These are phyloP conservation scores for Psittacula cyanocephala DNA, from an alignment of 2,113 vertebrate species.

Conservation along the genomic window DNA sequence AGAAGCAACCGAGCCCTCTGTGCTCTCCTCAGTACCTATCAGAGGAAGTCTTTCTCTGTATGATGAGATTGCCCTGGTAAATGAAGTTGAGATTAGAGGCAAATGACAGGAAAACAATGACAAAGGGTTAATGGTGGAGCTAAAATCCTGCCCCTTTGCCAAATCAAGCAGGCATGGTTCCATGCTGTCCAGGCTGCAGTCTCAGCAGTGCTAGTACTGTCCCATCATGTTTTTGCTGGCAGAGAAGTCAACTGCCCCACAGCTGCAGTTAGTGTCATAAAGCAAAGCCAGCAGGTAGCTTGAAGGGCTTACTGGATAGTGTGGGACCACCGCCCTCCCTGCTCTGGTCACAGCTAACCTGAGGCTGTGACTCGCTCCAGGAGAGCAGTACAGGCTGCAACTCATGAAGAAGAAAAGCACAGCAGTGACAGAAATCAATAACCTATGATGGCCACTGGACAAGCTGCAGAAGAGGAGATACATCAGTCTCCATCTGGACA, in stretches of 20 bases:
- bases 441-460: neutral
- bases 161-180: neutral
- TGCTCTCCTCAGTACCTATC: neutral
- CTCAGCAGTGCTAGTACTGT: neutral
- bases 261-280: neutral
- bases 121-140: neutral
- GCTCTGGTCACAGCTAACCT: neutral
- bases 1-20: neutral
- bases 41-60: neutral
- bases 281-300: neutral
- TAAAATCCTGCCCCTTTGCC: neutral
- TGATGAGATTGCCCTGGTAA: neutral
- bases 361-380: neutral
- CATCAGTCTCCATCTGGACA: neutral
- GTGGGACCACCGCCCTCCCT: neutral
- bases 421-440: neutral
- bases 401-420: neutral
- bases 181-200: neutral
- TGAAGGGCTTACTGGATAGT: neutral
- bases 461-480: neutral
- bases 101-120: neutral
- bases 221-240: neutral
- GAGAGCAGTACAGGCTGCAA: neutral
- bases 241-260: neutral
- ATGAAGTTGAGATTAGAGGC: neutral